Evolutionary conservation across 2,888 invertebrate species (phyloP).

Genomic region (Lepidonotus clava): DNA sequence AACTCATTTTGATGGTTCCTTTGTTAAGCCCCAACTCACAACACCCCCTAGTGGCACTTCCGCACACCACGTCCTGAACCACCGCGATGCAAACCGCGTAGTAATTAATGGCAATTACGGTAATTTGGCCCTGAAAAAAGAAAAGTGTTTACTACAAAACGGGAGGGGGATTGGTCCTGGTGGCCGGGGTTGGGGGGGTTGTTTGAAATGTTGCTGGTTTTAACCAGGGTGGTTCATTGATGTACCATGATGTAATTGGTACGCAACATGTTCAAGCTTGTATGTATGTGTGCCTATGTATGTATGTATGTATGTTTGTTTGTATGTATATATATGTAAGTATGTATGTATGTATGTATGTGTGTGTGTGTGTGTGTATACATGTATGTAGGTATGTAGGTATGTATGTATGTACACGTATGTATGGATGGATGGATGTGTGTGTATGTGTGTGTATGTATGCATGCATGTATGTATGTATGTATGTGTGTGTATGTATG

Average conservation of each 20-base stretch:
- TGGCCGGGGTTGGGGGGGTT: too few relatives aligned
- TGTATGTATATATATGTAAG: background rate
- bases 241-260: too few relatives aligned
- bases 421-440: background rate
- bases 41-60: background rate
- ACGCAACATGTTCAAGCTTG: too few relatives aligned
- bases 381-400: background rate
- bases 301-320: background rate
- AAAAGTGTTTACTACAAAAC: background rate
- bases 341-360: background rate
- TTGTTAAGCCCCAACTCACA: background rate
- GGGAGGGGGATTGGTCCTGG: background rate
- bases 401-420: background rate
- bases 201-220: too few relatives aligned
- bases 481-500: background rate
- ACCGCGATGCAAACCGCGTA: background rate
- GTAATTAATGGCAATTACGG: conserved; percentile 11
- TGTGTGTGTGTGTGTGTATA: background rate
- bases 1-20: too few relatives aligned
- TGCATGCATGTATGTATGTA: background rate
- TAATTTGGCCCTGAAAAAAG: background rate
- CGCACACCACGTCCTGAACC: too few relatives aligned
- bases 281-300: background rate
- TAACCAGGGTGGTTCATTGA: too few relatives aligned
- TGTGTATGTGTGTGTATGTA: background rate